Base-by-base conservation (phyloP, 2,797 vertebrate genomes). In the Nasua narica region DNA sequence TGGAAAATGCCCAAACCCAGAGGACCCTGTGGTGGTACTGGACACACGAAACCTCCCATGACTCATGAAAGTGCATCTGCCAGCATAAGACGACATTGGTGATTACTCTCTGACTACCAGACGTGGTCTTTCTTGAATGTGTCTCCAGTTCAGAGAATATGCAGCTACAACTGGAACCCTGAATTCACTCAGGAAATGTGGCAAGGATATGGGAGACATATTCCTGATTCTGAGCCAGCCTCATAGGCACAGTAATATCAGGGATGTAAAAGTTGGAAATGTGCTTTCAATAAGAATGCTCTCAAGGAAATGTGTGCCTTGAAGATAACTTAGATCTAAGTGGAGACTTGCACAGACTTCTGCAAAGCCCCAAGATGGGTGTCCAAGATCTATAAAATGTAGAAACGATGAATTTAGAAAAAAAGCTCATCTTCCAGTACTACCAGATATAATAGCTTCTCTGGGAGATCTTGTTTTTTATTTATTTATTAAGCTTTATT, bases 241-340 rank as follows among this genome's bases (percentile, higher is more conserved):
- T 65, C 37, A 0, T 83, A 97, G 97, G 95, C 95, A 97, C 85
- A 92, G 93, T 60, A 96, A 97, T 79, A 86, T 58, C 72, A 97
- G 82, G 37, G 77, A 95, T 70, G 84, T 96, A 77, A 91, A 96
- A 93, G 78, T 94, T 97, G 93, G 86, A 97, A 98, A 98, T 97
- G 88, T 98, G 97, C 85, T 96, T 98, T 97, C 82, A 97, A 96
- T 98, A 97, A 98, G 93, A 97, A 85, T 37, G 48, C 96, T 96
- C 92, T 96, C 93, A 97, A 97, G 97, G 93, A 96, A 97, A 90
- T 92, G 86, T 96, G 96, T 95, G 70, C 52, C 79, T 83, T 94
- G 86, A 52, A 97, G 96, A 95, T 95, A 91, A 94, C 94, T 97
- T 92, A 95, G 94, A 87, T 95, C 93, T 94, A 91, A 76, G 74